These are phyloP conservation scores for Leptatherina wallacei DNA, from an alignment of 2,797 vertebrate genomes.

Conservation along the genomic window DNA sequence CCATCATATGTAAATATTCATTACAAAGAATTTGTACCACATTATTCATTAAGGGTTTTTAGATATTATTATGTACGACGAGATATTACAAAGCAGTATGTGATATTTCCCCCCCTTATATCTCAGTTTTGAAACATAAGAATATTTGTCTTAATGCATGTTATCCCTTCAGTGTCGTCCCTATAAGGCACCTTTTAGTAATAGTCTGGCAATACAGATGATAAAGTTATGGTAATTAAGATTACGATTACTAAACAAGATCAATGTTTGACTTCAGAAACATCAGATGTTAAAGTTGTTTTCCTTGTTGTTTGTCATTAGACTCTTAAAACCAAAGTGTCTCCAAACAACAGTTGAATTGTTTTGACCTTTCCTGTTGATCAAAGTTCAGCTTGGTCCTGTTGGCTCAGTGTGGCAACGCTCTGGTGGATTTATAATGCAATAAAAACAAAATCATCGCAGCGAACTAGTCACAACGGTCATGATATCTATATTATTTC, in stretches of 20 bases:
- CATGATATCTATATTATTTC: too few relatives aligned
- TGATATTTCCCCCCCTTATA: neutral
- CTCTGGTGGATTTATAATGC: neutral
- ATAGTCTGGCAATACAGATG: neutral
- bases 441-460: neutral
- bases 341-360: neutral
- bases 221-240: neutral
- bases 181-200: neutral
- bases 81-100: neutral
- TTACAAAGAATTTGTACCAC: rapidly evolving
- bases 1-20: neutral
- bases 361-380: neutral
- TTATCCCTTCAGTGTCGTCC: too few relatives aligned
- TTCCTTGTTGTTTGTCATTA: neutral
- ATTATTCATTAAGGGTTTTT: too few relatives aligned
- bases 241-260: neutral
- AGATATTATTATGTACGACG: neutral
- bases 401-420: neutral
- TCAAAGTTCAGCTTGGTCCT: neutral
- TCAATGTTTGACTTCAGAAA: neutral
- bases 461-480: too few relatives aligned
- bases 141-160: too few relatives aligned
- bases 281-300: neutral
- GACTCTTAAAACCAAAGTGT: neutral
- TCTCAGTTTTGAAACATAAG: too few relatives aligned